These are phyloP conservation scores for Drosophila rellima DNA, from an alignment of 2,888 invertebrate genomes.

Conservation along the genomic window DNA sequence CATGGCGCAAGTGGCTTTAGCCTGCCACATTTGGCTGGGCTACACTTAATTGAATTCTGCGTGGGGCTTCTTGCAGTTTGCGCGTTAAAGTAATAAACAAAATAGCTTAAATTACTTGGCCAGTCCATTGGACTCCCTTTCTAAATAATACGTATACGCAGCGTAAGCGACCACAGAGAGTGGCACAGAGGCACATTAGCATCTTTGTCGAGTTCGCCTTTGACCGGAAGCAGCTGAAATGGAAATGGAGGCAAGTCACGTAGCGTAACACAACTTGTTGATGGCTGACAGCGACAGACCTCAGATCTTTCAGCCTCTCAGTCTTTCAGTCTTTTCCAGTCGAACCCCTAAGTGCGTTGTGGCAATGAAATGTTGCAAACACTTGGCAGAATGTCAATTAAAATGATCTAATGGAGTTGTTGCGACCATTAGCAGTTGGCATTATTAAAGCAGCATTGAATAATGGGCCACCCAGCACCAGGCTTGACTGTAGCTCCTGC, in stretches of 20 bases:
- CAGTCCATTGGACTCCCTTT: constrained; percentile 6
- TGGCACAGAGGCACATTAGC: constrained; percentile 41
- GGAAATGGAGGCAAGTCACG: constrained; percentile 53
- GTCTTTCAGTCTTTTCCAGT: not conserved
- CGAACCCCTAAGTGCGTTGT: constrained; percentile 8
- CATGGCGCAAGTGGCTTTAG: constrained; percentile 3
- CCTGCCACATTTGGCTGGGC: constrained; percentile 7
- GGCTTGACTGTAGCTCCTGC: constrained; percentile 1
- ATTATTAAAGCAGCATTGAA: constrained; percentile 41
- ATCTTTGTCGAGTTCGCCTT: constrained; percentile 22
- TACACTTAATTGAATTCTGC: constrained; percentile 60
- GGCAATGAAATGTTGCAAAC: constrained; percentile 30
- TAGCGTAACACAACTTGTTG: constrained; percentile 23
- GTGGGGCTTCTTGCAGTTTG: constrained; percentile 32
- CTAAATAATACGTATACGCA: constrained; percentile 51
- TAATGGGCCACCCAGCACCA: constrained; percentile 16
- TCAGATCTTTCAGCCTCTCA: not conserved
- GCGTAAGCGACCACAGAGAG: constrained; percentile 54
- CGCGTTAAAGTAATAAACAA: constrained; percentile 54
- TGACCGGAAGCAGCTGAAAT: constrained; percentile 51
- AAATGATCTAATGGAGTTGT: constrained; percentile 69
- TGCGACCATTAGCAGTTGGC: constrained; percentile 35
- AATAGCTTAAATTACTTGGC: constrained; percentile 53
- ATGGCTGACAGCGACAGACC: constrained; percentile 31
- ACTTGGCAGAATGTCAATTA: constrained; percentile 54